A percentile compares a stretch with the other conserved stretches of the same genome.
These are phyloP conservation scores for Poeciliopsis prolifica DNA, from an alignment of 2,113 vertebrate species.

Conservation along the genomic window DNA sequence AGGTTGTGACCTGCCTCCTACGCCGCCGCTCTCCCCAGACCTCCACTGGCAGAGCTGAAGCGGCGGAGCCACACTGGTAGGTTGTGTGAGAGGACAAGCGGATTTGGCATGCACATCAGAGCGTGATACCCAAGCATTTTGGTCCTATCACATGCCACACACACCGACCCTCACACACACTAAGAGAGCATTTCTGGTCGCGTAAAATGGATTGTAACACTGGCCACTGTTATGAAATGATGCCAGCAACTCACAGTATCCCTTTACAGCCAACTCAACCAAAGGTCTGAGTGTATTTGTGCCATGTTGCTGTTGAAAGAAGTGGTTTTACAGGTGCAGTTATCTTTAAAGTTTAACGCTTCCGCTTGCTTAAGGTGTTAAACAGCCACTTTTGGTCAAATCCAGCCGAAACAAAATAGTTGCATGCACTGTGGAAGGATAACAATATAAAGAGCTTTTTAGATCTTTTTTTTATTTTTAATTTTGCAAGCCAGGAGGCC, in stretches of 20 bases:
- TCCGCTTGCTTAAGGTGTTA: background rate
- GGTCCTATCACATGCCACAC: slow-evolving; percentile 75
- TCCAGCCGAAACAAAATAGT: background rate
- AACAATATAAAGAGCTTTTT: background rate
- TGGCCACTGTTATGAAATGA: slow-evolving; percentile 74
- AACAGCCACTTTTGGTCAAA: slow-evolving; percentile 2
- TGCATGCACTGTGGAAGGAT: background rate
- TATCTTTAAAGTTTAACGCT: slow-evolving; percentile 15
- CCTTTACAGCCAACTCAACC: slow-evolving; percentile 47
- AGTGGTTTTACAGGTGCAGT: background rate
- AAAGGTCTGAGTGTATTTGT: slow-evolving; percentile 45
- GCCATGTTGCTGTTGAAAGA: slow-evolving; percentile 27
- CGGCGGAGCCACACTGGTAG: slow-evolving; percentile 61
- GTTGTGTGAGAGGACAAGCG: slow-evolving; percentile 76
- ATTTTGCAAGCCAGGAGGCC: background rate
- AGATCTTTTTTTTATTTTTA: too few species aligned
- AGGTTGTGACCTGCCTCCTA: slow-evolving; percentile 62
- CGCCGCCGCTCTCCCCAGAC: slow-evolving; percentile 49
- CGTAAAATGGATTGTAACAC: slow-evolving; percentile 76
- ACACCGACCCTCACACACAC: slow-evolving; percentile 51
- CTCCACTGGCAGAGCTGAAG: slow-evolving; percentile 55
- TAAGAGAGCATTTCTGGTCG: slow-evolving; percentile 60
- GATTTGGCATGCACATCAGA: slow-evolving; percentile 79
- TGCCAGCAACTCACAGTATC: slow-evolving; percentile 64
- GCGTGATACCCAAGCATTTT: slow-evolving; percentile 75